These are phyloP conservation scores for Drosophila equinoxialis DNA, from an alignment of 1,140 invertebrate genomes.

Conservation along the genomic window DNA sequence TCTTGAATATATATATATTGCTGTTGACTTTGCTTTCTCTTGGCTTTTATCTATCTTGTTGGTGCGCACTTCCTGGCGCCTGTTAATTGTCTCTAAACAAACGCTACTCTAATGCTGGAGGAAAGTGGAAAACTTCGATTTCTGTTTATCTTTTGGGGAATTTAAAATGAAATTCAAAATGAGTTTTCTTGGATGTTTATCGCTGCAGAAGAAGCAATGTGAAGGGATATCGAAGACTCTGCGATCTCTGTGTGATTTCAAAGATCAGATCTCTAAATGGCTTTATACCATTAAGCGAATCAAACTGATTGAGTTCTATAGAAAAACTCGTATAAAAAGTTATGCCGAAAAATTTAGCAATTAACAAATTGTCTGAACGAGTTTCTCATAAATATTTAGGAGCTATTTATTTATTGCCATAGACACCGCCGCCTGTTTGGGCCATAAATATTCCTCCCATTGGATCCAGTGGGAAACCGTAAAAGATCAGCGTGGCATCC, in stretches of 20 bases:
- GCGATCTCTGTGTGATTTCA: too few species aligned
- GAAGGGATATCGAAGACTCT: not conserved
- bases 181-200: conserved; percentile 37
- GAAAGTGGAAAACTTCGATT: conserved; percentile 24
- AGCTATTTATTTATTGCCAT: conserved; percentile 28
- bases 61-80: conserved; percentile 33
- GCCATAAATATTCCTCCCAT: conserved; percentile 7
- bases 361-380: conserved; percentile 27
- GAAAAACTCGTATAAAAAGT: conserved; percentile 5
- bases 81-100: conserved; percentile 57
- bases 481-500: conserved; percentile 28
- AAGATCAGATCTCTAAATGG: not conserved
- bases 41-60: conserved; percentile 17
- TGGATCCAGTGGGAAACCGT: not conserved
- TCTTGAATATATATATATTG: conserved; percentile 24
- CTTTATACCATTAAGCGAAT: not conserved
- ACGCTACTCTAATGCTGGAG: not conserved
- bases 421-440: conserved; percentile 4
- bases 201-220: conserved; percentile 29
- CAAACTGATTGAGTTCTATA: not conserved
- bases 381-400: conserved; percentile 35
- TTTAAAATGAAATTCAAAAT: conserved; percentile 31
- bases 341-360: conserved; percentile 25
- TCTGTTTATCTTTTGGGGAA: conserved; percentile 46
- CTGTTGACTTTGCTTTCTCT: conserved; percentile 37